These are phyloP conservation scores for Macrosoma leucophasiata DNA, from an alignment of 2,888 invertebrate genomes.

Conservation along the genomic window DNA sequence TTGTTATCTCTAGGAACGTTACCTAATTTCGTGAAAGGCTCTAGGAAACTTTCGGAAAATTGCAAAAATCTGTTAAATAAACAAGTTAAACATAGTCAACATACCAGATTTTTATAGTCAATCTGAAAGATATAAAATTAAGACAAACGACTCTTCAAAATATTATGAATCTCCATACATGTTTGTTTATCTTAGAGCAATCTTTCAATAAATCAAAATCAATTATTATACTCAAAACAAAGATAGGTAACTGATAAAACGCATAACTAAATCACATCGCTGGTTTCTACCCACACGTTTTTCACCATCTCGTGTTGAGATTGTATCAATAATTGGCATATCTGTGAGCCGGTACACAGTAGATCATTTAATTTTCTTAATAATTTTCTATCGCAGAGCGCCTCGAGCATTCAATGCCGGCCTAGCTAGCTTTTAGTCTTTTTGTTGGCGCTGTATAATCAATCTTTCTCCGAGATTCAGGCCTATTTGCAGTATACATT, in stretches of 20 bases:
- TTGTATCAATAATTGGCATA: conserved; percentile 73
- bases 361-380: conserved; percentile 75
- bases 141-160: too few species aligned
- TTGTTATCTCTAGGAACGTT: too few species aligned
- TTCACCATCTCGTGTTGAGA: conserved; percentile 50
- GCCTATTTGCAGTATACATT: conserved; percentile 20
- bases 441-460: conserved; percentile 63
- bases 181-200: too few species aligned
- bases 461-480: conserved; percentile 44
- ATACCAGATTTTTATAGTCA: too few species aligned
- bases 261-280: conserved; percentile 46
- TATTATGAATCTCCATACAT: too few species aligned
- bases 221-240: conserved; percentile 54
- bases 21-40: too few species aligned
- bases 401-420: conserved; percentile 48
- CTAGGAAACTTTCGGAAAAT: too few species aligned
- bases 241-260: conserved; percentile 47
- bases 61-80: too few species aligned
- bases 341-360: conserved; percentile 61
- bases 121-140: too few species aligned
- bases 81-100: too few species aligned
- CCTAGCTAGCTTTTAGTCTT: conserved; percentile 56
- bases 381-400: conserved; percentile 68
- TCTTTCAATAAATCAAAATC: too few species aligned
- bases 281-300: conserved; percentile 60